Percentiles rank a stretch among this genome's conserved stretches.
Conservation (phyloP, 2,888 invertebrate genomes). For the Heliconius cydno region DNA sequence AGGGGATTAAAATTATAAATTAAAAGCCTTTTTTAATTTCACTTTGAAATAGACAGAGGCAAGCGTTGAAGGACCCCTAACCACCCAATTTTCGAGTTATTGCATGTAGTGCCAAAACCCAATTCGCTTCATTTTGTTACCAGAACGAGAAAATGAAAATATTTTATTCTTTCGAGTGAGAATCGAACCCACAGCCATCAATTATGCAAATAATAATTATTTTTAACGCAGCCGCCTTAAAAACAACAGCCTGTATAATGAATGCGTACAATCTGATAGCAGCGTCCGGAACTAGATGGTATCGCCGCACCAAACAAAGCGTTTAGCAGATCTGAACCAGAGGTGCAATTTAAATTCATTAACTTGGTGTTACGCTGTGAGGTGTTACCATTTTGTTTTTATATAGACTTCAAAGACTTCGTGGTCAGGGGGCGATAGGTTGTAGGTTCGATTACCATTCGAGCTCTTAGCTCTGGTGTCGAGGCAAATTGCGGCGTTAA, state of each 20-base stretch:
- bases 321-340: slow-evolving; percentile 5
- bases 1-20: no score
- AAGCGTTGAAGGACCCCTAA: no score
- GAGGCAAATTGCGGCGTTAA: neutral
- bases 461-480: neutral
- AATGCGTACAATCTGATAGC: slow-evolving; percentile 23
- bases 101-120: neutral
- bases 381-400: slow-evolving; percentile 1
- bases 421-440: neutral
- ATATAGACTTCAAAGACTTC: neutral
- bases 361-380: slow-evolving; percentile 10
- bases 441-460: neutral
- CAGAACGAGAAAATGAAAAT: neutral
- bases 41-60: no score
- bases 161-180: neutral
- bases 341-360: slow-evolving; percentile 29
- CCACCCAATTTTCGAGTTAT: neutral
- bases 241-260: neutral
- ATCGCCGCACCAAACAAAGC: slow-evolving; percentile 31
- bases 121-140: neutral
- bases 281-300: slow-evolving; percentile 25
- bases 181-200: neutral
- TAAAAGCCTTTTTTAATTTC: no score
- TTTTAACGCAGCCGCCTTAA: neutral
- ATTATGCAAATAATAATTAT: neutral